phyloP scores from a whole-genome alignment of 2,888 invertebrate species.

The Drosophila silvestris region DNA sequence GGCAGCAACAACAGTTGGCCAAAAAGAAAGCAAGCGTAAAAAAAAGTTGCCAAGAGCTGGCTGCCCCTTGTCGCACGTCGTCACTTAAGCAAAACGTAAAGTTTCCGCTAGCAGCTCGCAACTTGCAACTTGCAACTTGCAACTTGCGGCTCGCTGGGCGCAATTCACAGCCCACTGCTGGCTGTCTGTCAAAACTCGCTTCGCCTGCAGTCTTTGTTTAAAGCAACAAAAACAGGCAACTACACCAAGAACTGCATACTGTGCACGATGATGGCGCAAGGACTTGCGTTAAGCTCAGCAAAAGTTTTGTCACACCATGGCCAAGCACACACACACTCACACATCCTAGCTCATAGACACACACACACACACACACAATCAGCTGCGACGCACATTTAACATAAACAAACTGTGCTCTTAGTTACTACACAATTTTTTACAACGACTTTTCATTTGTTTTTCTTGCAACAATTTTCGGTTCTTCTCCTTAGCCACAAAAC shows the following conservation, averaged over 20 bases:
- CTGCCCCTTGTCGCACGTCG: conserved; percentile 75
- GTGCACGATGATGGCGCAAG: conserved; percentile 40
- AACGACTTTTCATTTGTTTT: conserved; percentile 51
- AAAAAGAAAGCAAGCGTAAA: conserved; percentile 11
- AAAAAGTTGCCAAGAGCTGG: conserved; percentile 28
- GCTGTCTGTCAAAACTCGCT: conserved; percentile 43
- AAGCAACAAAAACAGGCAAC: conserved; percentile 36
- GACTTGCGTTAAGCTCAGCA: conserved; percentile 65
- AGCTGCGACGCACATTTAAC: conserved; percentile 52
- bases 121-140: conserved; percentile 12
- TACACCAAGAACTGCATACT: conserved; percentile 22
- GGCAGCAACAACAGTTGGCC: conserved; percentile 39
- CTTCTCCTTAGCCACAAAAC: conserved; percentile 42
- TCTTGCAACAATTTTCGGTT: conserved; percentile 11
- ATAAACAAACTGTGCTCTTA: conserved; percentile 66
- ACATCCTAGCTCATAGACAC: conserved; percentile 26
- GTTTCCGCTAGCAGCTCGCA: conserved; percentile 45
- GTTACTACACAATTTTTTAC: conserved; percentile 29
- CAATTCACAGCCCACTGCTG: conserved; percentile 19
- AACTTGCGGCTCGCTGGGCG: conserved; percentile 9
- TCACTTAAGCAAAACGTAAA: conserved; percentile 73
- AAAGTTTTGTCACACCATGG: conserved; percentile 63
- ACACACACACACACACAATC: conserved; percentile 22
- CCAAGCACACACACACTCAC: conserved; percentile 33
- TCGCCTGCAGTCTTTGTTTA: conserved; percentile 66